A percentile compares a stretch with the other conserved stretches of the same genome.
phyloP scores from a whole-genome alignment of 92 coral and sea anemone genomes.

The Actinostola sp. region DNA sequence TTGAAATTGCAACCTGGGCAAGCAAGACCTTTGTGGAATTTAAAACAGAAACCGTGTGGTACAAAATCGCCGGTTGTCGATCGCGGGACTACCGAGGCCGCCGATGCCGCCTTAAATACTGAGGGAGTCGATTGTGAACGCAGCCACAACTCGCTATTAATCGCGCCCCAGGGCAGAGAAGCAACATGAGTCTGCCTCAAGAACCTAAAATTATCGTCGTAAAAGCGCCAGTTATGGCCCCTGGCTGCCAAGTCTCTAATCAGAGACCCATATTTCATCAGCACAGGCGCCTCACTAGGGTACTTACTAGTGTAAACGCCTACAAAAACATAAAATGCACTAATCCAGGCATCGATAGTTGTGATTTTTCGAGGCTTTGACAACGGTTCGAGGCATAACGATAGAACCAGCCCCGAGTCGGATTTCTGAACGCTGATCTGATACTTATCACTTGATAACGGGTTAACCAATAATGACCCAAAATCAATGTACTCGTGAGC shows the following conservation, averaged over 20 bases:
- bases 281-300: constrained; percentile 40
- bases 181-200: constrained; percentile 22
- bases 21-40: constrained; percentile 16
- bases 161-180: constrained; percentile 44
- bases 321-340: constrained; percentile 51
- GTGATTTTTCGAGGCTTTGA: constrained; percentile 21
- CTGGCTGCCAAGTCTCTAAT: constrained; percentile 51
- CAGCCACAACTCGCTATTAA: constrained; percentile 63
- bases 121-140: constrained; percentile 6
- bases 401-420: too few species aligned
- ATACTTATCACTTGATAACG: too few species aligned
- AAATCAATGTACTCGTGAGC: too few species aligned
- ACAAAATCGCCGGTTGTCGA: not conserved
- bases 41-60: constrained; percentile 35
- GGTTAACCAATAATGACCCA: too few species aligned
- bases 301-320: constrained; percentile 41
- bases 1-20: constrained; percentile 47
- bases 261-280: constrained; percentile 53
- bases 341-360: constrained; percentile 34
- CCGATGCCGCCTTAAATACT: too few species aligned
- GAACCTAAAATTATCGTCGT: constrained; percentile 54
- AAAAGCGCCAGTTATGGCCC: constrained; percentile 64
- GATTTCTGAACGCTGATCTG: too few species aligned
- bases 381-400: constrained; percentile 34
- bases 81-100: too few species aligned